Evolutionary conservation across 2,113 vertebrate genomes (phyloP).

Genomic region (Pagrus major): DNA sequence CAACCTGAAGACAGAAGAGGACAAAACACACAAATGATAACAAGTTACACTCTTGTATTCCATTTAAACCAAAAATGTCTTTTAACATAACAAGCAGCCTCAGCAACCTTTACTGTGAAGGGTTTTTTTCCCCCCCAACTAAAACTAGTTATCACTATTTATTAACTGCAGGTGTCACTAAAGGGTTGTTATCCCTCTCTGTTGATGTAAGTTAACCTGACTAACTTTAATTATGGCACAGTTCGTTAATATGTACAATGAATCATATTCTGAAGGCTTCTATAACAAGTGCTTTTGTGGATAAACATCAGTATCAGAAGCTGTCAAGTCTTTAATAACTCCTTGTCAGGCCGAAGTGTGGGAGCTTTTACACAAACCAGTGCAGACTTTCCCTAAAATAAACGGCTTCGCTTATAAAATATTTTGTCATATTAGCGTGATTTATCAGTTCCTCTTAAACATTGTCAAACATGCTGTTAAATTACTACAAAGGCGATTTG

Average conservation of each 20-base stretch:
- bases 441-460: not conserved
- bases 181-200: too few species aligned
- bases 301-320: too few species aligned
- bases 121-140: too few species aligned
- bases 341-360: not conserved
- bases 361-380: not conserved
- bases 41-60: not conserved
- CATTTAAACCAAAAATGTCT: not conserved
- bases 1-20: not conserved
- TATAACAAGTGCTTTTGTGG: not conserved
- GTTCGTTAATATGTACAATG: too few species aligned
- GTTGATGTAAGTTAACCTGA: too few species aligned
- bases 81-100: not conserved
- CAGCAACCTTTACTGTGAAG: not conserved
- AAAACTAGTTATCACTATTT: too few species aligned
- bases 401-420: not conserved
- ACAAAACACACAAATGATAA: not conserved
- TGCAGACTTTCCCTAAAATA: not conserved
- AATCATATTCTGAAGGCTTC: too few species aligned
- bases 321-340: not conserved
- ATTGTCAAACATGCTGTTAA: not conserved
- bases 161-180: too few species aligned
- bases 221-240: too few species aligned
- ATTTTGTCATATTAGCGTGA: not conserved
- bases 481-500: fast-evolving